A percentile compares a stretch with the other conserved stretches of the same genome.
phyloP scores from a whole-genome alignment of 2,113 vertebrate species.

The Dinomys branickii region DNA sequence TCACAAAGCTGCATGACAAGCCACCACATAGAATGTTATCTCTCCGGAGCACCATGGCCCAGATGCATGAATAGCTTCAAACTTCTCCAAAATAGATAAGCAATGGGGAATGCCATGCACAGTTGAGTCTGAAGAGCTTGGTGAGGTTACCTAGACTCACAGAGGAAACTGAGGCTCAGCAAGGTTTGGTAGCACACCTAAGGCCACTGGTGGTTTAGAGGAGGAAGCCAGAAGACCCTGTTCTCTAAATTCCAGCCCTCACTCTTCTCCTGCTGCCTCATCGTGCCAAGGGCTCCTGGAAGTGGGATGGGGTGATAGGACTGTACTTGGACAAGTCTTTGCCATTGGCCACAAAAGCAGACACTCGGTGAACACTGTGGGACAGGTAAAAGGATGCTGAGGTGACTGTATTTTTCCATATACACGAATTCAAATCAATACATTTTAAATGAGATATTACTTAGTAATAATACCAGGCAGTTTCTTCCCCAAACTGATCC shows the following conservation, averaged over 20 bases:
- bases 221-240: background rate
- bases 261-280: background rate
- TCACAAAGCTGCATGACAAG: accelerated
- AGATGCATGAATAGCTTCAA: background rate
- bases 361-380: background rate
- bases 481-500: background rate
- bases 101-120: background rate
- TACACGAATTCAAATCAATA: background rate
- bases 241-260: accelerated
- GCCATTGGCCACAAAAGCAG: background rate
- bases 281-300: background rate
- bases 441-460: background rate
- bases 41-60: background rate
- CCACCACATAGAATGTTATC: background rate
- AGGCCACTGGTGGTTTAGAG: background rate
- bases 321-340: background rate
- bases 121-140: background rate
- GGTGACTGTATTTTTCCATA: background rate
- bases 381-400: accelerated
- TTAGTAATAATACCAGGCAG: background rate
- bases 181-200: background rate
- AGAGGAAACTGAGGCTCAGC: background rate
- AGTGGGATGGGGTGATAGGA: accelerated
- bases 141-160: background rate
- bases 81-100: background rate